A percentile compares a stretch with the other conserved stretches of the same genome.
Evolutionary conservation across 2,888 invertebrate genomes (phyloP).

Genomic region (Pediacus dermestoides): DNA sequence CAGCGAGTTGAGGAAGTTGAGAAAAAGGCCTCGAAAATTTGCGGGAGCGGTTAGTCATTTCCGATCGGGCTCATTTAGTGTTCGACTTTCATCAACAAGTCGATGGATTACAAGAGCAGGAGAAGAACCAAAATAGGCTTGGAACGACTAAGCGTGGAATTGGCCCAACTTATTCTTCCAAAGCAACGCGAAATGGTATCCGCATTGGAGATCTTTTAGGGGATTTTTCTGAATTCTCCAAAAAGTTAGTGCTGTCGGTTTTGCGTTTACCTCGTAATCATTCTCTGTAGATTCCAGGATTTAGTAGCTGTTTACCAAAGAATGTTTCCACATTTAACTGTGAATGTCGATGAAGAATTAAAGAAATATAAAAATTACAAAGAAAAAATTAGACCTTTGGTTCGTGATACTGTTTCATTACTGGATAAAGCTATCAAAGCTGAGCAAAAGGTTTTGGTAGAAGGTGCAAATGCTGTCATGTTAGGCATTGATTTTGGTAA

Average conservation of each 20-base stretch:
- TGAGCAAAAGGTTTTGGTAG: conserved; percentile 84
- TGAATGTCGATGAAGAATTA: conserved; percentile 80
- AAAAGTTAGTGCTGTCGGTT: conserved; percentile 63
- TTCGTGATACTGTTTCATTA: conserved; percentile 87
- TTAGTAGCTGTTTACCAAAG: conserved; percentile 77
- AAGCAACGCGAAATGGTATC: conserved; percentile 92
- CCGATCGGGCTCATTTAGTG: conserved; percentile 92
- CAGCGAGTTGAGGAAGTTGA: conserved; percentile 88
- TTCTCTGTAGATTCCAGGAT: conserved; percentile 66
- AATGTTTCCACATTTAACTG: conserved; percentile 77
- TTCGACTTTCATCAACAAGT: conserved; percentile 90
- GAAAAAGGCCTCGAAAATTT: conserved; percentile 80
- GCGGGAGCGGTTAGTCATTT: conserved; percentile 83
- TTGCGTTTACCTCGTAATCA: too few relatives aligned
- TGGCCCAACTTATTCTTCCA: conserved; percentile 94
- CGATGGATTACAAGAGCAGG: conserved; percentile 84
- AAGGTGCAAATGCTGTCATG: conserved; percentile 99
- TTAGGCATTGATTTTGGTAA: conserved; percentile 97
- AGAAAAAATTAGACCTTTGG: conserved; percentile 75
- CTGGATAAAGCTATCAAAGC: conserved; percentile 72
- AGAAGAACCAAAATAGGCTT: conserved; percentile 83
- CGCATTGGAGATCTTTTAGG: conserved; percentile 91
- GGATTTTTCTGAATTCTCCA: conserved; percentile 81
- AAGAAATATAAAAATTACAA: conserved; percentile 65
- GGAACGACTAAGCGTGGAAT: conserved; percentile 99